Base-by-base conservation (phyloP, 2,797 vertebrate species). In the Sebastes kiyomatsui region DNA sequence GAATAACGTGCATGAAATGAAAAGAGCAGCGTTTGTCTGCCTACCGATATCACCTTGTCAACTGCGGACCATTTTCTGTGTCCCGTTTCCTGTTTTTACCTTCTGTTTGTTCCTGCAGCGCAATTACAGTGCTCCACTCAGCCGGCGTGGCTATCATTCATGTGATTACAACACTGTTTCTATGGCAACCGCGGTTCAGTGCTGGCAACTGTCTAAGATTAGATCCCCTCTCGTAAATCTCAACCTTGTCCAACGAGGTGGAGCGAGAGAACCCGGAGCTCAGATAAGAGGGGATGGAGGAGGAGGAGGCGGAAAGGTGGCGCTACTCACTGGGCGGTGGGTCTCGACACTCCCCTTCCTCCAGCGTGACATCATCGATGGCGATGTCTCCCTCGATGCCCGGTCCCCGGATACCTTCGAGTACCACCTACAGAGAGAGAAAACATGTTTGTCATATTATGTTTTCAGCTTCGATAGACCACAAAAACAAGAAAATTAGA, bases 331-430 rank as follows among this genome's bases (percentile, higher is more conserved):
- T 98, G 85, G 96, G 96, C 0, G 97, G 96, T 13, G 97, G 95
- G 93, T 98, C 97, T 91, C 96, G 94, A 93, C 98, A 99, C 92
- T 98, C 97, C 77, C 98, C 98, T 93, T 99, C 98, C 88, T 98
- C 96, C 23, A 99, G 95, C 0, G 97, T 97, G 69, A 99, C 95
- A 6, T 99, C 98, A 52, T 99, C 98, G 1, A 99, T 97, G 75
- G 98, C 98, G 13, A 99, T 99, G 88, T 99, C 98, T 5, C 98
- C 98, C 92, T 99, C 98, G 2, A 99, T 99, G 30, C 98, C 98
- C 1, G 96, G 96, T 55, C 98, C 98, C 7, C 98, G 96, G 85
- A 99, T 93, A n/a, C 98, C 98, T 94, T 99, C 98, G 54, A 99
- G 96, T 77, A 98, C 97, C 80, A 99, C 96, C 98, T 99, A 7